These are phyloP conservation scores for Conopomorpha cramerella DNA, from an alignment of 1,140 invertebrate species.

Conservation along the genomic window DNA sequence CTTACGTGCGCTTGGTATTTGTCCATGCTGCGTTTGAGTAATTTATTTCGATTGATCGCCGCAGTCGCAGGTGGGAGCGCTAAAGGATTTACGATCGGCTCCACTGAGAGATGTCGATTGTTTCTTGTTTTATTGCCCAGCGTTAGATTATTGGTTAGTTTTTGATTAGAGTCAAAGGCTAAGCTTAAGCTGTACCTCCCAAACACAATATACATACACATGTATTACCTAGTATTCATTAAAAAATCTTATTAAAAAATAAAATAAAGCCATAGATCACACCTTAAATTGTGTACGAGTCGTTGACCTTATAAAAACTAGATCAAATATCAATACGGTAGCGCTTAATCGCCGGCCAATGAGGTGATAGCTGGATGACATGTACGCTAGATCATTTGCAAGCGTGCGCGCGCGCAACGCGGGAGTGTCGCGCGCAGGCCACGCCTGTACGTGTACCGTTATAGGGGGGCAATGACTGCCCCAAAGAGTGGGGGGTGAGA, in stretches of 20 bases:
- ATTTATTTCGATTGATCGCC: conserved; percentile 16
- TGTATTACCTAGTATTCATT: too few relatives aligned
- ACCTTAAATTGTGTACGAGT: too few relatives aligned
- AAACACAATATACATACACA: too few relatives aligned
- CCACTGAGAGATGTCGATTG: not conserved
- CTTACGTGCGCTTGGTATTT: conserved; percentile 22
- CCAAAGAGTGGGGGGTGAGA: conserved; percentile 27
- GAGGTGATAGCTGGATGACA: conserved; percentile 44
- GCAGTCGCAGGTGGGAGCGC: not conserved
- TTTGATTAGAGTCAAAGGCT: too few relatives aligned
- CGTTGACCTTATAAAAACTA: too few relatives aligned
- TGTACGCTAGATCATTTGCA: conserved; percentile 43
- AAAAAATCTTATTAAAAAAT: too few relatives aligned
- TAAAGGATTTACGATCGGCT: not conserved
- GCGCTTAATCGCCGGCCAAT: conserved; percentile 43
- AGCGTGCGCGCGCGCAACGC: conserved; percentile 19
- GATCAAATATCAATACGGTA: conserved; percentile 29
- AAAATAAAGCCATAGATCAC: too few relatives aligned
- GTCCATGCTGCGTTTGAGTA: conserved; percentile 18
- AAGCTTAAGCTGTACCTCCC: too few relatives aligned
- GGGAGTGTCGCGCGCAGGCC: conserved; percentile 33
- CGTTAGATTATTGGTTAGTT: too few relatives aligned
- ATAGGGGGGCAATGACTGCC: conserved; percentile 41
- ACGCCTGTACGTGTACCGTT: conserved; percentile 54
- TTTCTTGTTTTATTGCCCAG: not conserved